Base-by-base conservation (phyloP, 2,113 vertebrate species). In the Equus przewalskii region DNA sequence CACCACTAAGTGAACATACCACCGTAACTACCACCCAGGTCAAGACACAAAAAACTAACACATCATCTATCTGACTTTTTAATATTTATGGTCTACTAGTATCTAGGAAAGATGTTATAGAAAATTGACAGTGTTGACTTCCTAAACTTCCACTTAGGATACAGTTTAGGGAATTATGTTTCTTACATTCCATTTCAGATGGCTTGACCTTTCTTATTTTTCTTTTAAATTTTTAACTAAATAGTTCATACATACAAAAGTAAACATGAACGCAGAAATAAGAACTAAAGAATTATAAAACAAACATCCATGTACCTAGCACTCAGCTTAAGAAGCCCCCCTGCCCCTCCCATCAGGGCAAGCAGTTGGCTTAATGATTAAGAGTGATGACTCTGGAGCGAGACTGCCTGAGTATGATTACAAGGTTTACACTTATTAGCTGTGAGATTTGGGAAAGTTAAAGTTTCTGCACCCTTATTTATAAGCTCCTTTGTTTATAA, bases 271-370 rank as follows among this genome's bases (percentile, higher is more conserved):
- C 16, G 84, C 1, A 93, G n/a, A 22, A 78, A 44, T 78, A 78
- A 41, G 11, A 95, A 92, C 84, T 44, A 72, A 92, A 56, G 41
- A 88, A 67, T 73, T 82, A 73, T 67, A 92, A 96, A 87, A 86
- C 16, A 86, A 94, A 51, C 13, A 91, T 81, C 70, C 10, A 78
- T 30, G 28, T 76, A 60, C 51, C 22, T 22, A 94, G 60, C 14
- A 75, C 33, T 18, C n/a, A 82, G 44, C 16, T 44, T 87, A 15
- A 82, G n/a, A 94, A 91, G 8, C 41, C 13, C 18, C 36, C 7
- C 7, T 62, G 21, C 10, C 28, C 51, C 14, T 70, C 5, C n/a
- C 76, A 73, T 28, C 51, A 90, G 51, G 30, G 49, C 30, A 95
- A 87, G 89, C 62, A 76, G 44, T 64, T 78, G 15, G 28, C n/a